phyloP scores from a whole-genome alignment of 2,113 vertebrate species.

The Albula goreensis region DNA sequence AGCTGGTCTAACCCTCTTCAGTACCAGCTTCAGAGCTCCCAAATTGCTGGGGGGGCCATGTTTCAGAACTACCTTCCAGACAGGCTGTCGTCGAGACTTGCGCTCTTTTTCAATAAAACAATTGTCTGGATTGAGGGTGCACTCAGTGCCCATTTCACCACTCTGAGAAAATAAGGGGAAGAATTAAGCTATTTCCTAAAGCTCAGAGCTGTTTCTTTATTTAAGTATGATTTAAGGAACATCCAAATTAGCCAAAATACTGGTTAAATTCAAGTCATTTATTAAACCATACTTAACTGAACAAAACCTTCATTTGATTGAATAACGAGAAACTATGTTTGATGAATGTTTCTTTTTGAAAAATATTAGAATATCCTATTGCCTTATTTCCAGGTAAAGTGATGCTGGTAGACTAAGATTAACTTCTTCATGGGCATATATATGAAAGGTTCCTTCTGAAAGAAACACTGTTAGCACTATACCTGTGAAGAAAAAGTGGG shows the following conservation, averaged over 20 bases:
- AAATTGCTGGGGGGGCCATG: not conserved
- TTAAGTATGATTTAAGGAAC: no score
- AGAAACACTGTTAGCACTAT: not conserved
- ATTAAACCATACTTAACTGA: not conserved
- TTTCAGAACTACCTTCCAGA: not conserved
- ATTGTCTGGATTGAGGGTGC: not conserved
- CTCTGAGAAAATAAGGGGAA: not conserved
- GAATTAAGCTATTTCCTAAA: not conserved
- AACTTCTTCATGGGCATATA: not conserved
- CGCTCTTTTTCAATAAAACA: not conserved
- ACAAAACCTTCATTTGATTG: not conserved
- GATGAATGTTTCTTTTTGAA: not conserved
- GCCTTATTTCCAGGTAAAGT: not conserved
- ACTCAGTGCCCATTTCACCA: not conserved
- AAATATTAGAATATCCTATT: not conserved
- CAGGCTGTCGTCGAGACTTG: not conserved
- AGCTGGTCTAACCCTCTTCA: not conserved
- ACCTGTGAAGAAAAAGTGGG: not conserved
- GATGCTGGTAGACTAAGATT: not conserved
- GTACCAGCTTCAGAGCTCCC: not conserved
- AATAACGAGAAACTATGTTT: not conserved
- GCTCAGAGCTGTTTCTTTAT: not conserved
- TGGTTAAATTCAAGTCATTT: not conserved
- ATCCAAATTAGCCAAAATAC: no score
- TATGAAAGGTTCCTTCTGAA: not conserved